Evolutionary conservation across 2,113 vertebrate genomes (phyloP).

Genomic region (Thomomys bottae): DNA sequence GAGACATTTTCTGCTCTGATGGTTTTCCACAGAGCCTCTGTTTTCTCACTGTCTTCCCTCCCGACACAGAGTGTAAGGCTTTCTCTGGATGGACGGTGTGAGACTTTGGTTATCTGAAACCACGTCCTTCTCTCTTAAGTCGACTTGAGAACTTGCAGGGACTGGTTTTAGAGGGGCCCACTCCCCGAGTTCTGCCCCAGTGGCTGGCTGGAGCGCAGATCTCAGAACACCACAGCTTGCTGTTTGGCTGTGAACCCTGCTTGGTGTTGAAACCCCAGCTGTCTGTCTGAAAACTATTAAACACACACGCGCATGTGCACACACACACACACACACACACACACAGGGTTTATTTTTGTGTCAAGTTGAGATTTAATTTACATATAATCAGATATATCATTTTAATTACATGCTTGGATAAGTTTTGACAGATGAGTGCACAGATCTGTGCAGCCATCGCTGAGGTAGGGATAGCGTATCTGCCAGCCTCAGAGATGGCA

Average conservation of each 20-base stretch:
- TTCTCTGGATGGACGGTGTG: not conserved
- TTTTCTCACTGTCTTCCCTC: not conserved
- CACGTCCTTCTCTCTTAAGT: not conserved
- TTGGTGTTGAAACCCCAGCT: not conserved
- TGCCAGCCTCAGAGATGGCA: not conserved
- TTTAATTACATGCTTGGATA: not conserved
- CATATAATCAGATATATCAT: not conserved
- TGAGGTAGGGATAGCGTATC: not conserved
- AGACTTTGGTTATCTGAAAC: not conserved
- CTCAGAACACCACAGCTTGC: not conserved
- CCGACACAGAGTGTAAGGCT: not conserved
- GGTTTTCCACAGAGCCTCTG: not conserved
- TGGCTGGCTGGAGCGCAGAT: not conserved
- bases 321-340: no score
- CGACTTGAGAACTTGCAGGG: not conserved
- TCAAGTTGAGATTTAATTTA: constrained; percentile 32
- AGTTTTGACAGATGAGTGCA: not conserved
- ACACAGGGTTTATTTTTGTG: not conserved
- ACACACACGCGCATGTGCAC: no score
- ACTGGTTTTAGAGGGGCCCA: not conserved
- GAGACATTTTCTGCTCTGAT: not conserved
- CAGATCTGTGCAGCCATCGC: not conserved
- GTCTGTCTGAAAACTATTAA: not conserved
- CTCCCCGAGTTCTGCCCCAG: not conserved
- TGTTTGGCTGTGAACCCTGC: not conserved